Base-by-base conservation (phyloP, 2,888 invertebrate genomes). In the Digitonthophagus gazella region DNA sequence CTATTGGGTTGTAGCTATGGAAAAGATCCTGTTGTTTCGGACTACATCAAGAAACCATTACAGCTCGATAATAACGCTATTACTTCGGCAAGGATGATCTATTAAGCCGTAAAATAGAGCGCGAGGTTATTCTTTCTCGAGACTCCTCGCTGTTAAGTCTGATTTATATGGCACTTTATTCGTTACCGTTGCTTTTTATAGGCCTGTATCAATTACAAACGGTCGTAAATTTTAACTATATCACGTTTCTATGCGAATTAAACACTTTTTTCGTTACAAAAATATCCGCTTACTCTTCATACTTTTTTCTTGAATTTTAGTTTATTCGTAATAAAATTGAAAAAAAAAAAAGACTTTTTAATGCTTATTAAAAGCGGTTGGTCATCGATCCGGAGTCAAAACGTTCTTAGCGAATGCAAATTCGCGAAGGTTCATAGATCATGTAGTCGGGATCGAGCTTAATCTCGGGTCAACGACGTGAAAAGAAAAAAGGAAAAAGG, bases 401-500 rank as follows among this genome's bases (percentile, higher is more conserved):
- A 61, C 61, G 19, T 18, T 61, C 61, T 61, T 61, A 61, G 61
- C 61, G 61, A 18, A 61, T 61, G 61, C 61, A 61, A 61, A 61
- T 61, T 61, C 1, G 18, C 11, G 6, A 44, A 20, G 5, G 18
- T 61, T 61, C 5, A n/a, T 18, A 57, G 20, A 61, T 15, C 18
- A 54, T 55, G 56, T 16, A 15, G 15, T 6, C 16, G 20, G 14
- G 61, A 14, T 61, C 20, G 20, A 61, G 18, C 61, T 61, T 14
- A 61, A 18, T 8, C 14, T 61, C 19, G 61, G 61, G 20, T 16
- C 20, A 61, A 20, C 61, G 61, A 44, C 28, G 28, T 44, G 28
- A 44, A 44, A 44, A 44, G 28, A 6, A 44, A 44, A 44, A 44
- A 44, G 11, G 28, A n/a, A n/a, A n/a, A 44, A 44, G 11, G 11